Conservation (phyloP, 2,113 vertebrate species). For the Menidia beryllina region DNA sequence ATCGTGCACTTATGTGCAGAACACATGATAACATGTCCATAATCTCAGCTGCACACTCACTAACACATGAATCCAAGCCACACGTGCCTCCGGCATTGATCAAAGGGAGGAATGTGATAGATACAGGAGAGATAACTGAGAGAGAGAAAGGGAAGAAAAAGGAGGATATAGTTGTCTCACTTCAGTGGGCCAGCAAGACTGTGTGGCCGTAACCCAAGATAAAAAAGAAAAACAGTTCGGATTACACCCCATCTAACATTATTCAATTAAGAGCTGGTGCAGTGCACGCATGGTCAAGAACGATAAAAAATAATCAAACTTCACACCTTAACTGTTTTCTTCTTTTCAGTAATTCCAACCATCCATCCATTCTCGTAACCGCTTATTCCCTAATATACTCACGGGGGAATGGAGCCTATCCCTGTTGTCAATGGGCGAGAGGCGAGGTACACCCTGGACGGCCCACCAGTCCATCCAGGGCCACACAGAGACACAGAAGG, state of each 20-base stretch:
- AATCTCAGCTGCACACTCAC: conserved; percentile 65
- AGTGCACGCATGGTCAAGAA: neutral
- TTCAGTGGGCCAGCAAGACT: conserved; percentile 44
- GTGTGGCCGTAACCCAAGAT: conserved; percentile 32
- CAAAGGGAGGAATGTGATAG: conserved; percentile 79
- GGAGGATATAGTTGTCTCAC: conserved; percentile 38
- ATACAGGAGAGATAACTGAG: conserved; percentile 63
- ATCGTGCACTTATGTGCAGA: conserved; percentile 49
- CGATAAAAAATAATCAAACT: neutral
- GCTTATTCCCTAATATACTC: no score
- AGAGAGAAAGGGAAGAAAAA: conserved; percentile 5
- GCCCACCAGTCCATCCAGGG: no score
- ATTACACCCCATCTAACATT: conserved; percentile 22
- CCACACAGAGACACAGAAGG: no score
- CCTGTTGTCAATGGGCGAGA: no score
- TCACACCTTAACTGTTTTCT: neutral
- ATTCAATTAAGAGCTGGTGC: conserved; percentile 23
- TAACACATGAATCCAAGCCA: conserved; percentile 55
- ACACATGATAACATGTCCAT: conserved; percentile 63
- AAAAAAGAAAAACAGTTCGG: conserved; percentile 22
- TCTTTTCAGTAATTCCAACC: no score
- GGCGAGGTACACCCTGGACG: no score
- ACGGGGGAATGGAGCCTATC: no score
- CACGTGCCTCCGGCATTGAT: conserved; percentile 73
- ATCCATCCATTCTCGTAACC: no score